A percentile compares a stretch with the other conserved stretches of the same genome.
These are phyloP conservation scores for Anoura caudifer DNA, from an alignment of 2,113 vertebrate species.

Conservation along the genomic window DNA sequence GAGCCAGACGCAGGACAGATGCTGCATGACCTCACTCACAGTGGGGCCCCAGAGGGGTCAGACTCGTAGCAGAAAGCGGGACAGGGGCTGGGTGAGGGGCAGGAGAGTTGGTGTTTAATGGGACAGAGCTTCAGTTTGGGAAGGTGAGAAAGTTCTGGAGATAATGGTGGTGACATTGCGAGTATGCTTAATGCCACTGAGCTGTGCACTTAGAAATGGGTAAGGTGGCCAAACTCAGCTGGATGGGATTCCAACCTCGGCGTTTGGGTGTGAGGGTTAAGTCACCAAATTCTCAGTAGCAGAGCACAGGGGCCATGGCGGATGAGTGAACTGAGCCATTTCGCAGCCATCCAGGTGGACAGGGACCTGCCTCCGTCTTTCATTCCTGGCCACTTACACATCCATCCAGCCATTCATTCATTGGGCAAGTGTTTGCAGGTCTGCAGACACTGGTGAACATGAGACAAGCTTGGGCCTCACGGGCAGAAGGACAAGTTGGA, in stretches of 20 bases:
- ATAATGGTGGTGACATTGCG: too few species aligned
- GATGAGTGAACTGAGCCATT: neutral
- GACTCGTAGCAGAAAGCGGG: neutral
- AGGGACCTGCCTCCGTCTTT: neutral
- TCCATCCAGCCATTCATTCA: neutral
- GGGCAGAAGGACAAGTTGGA: accelerated
- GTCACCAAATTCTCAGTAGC: neutral
- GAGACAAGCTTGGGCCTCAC: accelerated
- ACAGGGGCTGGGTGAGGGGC: neutral
- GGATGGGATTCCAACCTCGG: neutral
- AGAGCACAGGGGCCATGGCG: neutral
- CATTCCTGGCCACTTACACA: too few species aligned
- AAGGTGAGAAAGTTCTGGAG: neutral
- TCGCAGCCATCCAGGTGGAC: neutral
- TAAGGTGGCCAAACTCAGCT: neutral
- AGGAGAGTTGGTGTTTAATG: too few species aligned
- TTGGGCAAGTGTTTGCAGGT: neutral
- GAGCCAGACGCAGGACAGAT: neutral
- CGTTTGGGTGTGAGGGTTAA: neutral
- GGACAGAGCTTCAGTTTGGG: too few species aligned
- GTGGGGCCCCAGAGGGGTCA: accelerated
- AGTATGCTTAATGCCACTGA: too few species aligned
- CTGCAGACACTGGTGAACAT: neutral
- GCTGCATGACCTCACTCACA: accelerated
- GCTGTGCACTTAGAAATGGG: accelerated